Evolutionary conservation across 2,888 invertebrate genomes (phyloP), one percentile per base, ranked within the genome.

Genomic region (Mesoligia furuncula): DNA sequence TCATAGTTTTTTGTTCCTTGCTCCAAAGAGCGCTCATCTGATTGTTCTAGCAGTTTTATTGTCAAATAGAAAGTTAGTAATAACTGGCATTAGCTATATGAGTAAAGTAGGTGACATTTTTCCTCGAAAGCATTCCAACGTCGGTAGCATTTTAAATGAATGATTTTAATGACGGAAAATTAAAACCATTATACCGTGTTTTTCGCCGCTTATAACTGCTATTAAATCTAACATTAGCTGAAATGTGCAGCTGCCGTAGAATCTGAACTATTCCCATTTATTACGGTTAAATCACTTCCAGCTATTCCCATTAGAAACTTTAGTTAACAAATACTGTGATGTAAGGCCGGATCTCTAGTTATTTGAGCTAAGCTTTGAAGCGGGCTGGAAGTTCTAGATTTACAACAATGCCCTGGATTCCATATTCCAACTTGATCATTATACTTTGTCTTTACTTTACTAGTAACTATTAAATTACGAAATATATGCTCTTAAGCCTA

Each of bases 11-110:
- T 75, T 70, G 69, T 57, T 62, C 51, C 36, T 65, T 76, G 24
- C 64, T 73, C 70, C 39, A 81, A 86, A 79, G 77, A 84, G n/a
- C 48, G 62, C 61, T 73, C 67, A 78, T 75, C 66, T 76, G 75
- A 81, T 77, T 79, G 79, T 83, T 82, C 75, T 80, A 81, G 57
- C 68, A 75, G 77, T 87, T 79, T 85, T 85, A 84, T 77, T 79
- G 70, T 82, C 82, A 90, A 90, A 90, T 89, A 90, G 91, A 90
- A 88, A 88, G 88, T 83, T 85, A 73, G 77, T 86, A 89, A 87
- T 87, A 88, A 85, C 88, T 83, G 73, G 74, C 71, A 85, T 87
- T 82, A 86, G 82, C 81, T 75, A 69, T 75, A 80, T 81, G 76
- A 81, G 73, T 69, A 62, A 83, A 83, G 85, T 83, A 77, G 82